Conservation (phyloP, 37 sponge, comb jelly and placozoan genomes). For the Trichoplax adhaerens region DNA sequence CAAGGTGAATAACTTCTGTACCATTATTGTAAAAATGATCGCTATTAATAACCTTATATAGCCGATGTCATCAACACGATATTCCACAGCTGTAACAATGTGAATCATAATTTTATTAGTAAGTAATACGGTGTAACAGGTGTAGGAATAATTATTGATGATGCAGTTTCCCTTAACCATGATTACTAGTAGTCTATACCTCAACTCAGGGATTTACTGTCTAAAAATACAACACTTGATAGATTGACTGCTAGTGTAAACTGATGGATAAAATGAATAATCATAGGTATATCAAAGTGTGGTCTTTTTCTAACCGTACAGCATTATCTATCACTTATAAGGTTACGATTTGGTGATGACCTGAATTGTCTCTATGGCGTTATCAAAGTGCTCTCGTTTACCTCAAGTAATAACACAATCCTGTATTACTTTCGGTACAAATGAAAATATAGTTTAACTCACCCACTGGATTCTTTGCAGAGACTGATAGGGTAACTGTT, state of each 20-base stretch:
- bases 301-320: too few relatives aligned
- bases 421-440: constrained; percentile 2
- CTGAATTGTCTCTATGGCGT: neutral
- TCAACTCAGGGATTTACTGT: too few relatives aligned
- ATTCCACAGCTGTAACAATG: constrained; percentile 38
- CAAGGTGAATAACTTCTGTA: too few relatives aligned
- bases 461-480: constrained; percentile 52
- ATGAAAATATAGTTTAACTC: neutral
- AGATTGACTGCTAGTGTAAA: too few relatives aligned
- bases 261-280: too few relatives aligned
- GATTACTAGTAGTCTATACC: too few relatives aligned
- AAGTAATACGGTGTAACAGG: neutral
- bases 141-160: neutral
- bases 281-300: too few relatives aligned
- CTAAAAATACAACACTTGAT: too few relatives aligned
- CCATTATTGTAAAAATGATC: too few relatives aligned
- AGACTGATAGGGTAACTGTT: constrained; percentile 46
- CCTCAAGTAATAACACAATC: neutral
- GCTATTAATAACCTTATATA: constrained; percentile 14
- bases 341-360: too few relatives aligned
- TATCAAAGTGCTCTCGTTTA: constrained; percentile 7
- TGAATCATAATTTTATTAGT: neutral
- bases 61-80: constrained; percentile 60
- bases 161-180: neutral
- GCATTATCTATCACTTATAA: too few relatives aligned